Evolutionary conservation across 2,113 vertebrate species (phyloP), one percentile per base, ranked within the genome.

Genomic region (Pica pica): DNA sequence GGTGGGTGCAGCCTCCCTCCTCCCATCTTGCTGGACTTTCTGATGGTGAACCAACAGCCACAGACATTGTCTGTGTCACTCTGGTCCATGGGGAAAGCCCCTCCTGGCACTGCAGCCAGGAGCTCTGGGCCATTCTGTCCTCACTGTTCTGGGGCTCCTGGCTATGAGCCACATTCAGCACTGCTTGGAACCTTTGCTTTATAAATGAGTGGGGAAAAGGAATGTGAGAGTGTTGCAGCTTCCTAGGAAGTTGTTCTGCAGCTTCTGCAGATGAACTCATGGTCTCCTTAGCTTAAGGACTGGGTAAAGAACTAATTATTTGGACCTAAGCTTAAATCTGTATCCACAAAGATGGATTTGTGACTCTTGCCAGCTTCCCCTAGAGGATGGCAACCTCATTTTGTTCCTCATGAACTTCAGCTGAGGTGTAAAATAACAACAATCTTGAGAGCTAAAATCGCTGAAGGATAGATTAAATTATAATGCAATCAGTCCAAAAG

Each of bases 371-470:
- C 95, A 94, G 56, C 86, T 94, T 95, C 70, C 86, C 94, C 94
- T 80, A 52, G 91, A 94, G 95, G 94, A 95, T 13, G 78, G 86
- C 91, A 95, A 87, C 93, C 89, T 97, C 91, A 90, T 97, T 94
- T 95, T 95, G 80, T 97, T 94, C 86, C 76, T 84, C 7, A 23
- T 84, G 95, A 95, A 94, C 96, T 93, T 97, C 94, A 94, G 94
- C 91, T 93, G 95, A 96, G 95, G 91, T 97, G 94, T 95, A 97
- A 96, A 95, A 94, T 89, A 97, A 93, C 96, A 90, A 86, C 83
- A 81, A 82, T 92, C 73, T 71, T 2, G 64, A 95, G 89, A 89
- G 69, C 80, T 94, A 23, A 86, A 97, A 75, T 89, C 4, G 14
- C 94, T 95, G 95, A 94, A 94, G 95, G 91, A 94, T 87, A 91